Conservation (phyloP, 2,888 invertebrate species). For the Plagodis dolabraria region DNA sequence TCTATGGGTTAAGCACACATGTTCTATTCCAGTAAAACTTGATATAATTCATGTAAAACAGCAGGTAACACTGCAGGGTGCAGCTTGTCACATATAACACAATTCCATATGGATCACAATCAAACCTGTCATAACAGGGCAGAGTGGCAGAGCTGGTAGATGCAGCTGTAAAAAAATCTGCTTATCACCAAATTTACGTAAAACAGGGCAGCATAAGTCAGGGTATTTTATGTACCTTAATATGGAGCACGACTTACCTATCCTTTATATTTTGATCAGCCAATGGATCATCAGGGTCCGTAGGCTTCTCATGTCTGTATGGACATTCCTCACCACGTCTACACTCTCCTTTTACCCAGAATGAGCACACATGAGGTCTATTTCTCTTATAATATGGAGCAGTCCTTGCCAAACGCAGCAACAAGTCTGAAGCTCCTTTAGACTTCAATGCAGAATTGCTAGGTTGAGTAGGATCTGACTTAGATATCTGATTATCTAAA, state of each 20-base stretch:
- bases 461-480: constrained; percentile 77
- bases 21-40: too few relatives aligned
- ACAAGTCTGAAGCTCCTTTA: constrained; percentile 91
- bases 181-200: too few relatives aligned
- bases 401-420: constrained; percentile 94
- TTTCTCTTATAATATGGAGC: constrained; percentile 98
- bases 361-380: constrained; percentile 97
- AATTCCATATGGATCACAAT: too few relatives aligned
- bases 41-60: too few relatives aligned
- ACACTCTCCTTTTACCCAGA: constrained; percentile 99
- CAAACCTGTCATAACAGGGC: too few relatives aligned
- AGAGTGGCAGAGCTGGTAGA: too few relatives aligned
- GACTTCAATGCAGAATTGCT: constrained; percentile 89
- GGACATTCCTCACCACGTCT: constrained; percentile 98
- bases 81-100: too few relatives aligned
- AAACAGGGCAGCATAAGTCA: too few relatives aligned
- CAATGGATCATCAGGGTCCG: constrained; percentile 98
- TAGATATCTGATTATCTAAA: constrained; percentile 90
- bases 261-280: constrained; percentile 98
- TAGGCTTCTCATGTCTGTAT: constrained; percentile 97
- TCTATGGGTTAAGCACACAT: too few relatives aligned
- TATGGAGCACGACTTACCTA: constrained; percentile 69
- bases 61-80: too few relatives aligned
- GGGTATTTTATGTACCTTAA: too few relatives aligned
- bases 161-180: too few relatives aligned